phyloP scores from a whole-genome alignment of 2,113 vertebrate species.

The Diadophis punctatus region DNA sequence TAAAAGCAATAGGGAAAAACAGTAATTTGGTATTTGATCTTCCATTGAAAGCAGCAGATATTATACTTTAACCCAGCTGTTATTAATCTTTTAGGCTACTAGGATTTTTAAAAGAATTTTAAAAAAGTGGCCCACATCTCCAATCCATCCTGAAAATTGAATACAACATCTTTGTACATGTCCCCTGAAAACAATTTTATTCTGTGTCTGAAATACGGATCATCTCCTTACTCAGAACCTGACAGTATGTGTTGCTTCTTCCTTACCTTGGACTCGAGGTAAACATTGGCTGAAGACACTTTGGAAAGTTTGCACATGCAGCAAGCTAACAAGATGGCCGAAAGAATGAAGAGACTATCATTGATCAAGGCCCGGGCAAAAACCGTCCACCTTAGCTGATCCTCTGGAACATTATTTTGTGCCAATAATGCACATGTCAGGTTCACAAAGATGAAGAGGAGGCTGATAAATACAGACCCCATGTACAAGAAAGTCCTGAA shows the following conservation, averaged over 20 bases:
- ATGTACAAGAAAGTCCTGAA: slow-evolving; percentile 82
- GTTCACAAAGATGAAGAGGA: slow-evolving; percentile 90
- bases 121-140: not conserved
- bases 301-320: slow-evolving; percentile 93
- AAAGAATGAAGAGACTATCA: slow-evolving; percentile 91
- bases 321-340: slow-evolving; percentile 85
- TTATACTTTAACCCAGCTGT: not conserved
- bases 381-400: slow-evolving; percentile 75
- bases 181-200: not conserved
- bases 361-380: slow-evolving; percentile 86
- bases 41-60: not conserved
- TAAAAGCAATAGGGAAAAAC: not conserved
- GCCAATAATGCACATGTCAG: slow-evolving; percentile 86
- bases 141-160: not conserved
- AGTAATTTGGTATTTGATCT: not conserved
- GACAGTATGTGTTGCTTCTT: not conserved
- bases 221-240: not conserved
- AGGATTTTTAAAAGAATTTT: not conserved
- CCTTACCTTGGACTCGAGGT: slow-evolving; percentile 93
- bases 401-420: slow-evolving; percentile 73
- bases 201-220: not conserved
- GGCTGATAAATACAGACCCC: slow-evolving; percentile 81
- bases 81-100: not conserved
- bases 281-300: slow-evolving; percentile 96
- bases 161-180: not conserved